Evolutionary conservation across 2,888 invertebrate species (phyloP).

Genomic region (Argyresthia albistria): DNA sequence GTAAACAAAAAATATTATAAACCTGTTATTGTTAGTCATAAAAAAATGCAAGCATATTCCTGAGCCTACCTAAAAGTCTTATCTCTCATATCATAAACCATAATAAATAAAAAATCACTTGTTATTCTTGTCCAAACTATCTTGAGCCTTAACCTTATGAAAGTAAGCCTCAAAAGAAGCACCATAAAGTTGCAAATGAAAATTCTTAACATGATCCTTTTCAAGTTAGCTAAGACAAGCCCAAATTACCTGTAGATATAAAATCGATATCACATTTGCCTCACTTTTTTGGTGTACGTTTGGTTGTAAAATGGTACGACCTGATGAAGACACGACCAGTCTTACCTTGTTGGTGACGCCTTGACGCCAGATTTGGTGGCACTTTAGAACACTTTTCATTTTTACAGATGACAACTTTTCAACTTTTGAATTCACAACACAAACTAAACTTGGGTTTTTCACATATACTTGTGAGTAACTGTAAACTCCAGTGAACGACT

Average conservation of each 20-base stretch:
- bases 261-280: too few relatives aligned
- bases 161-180: too few relatives aligned
- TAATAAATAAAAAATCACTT: too few relatives aligned
- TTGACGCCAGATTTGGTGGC: conserved; percentile 67
- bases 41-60: neutral
- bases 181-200: too few relatives aligned
- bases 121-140: too few relatives aligned
- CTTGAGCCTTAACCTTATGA: too few relatives aligned
- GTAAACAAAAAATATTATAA: too few relatives aligned
- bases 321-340: conserved; percentile 70
- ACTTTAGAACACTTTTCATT: conserved; percentile 71
- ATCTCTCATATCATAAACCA: too few relatives aligned
- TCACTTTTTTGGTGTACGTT: neutral
- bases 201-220: too few relatives aligned
- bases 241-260: too few relatives aligned
- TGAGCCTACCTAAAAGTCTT: neutral
- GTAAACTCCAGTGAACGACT: conserved; percentile 32
- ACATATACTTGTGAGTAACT: conserved; percentile 68
- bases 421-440: conserved; percentile 68
- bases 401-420: conserved; percentile 46
- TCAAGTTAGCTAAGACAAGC: too few relatives aligned
- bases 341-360: conserved; percentile 69
- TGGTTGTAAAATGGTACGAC: conserved; percentile 44
- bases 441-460: conserved; percentile 68
- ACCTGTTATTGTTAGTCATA: neutral